These are phyloP conservation scores for Mus spretus DNA, from an alignment of 2,797 vertebrate species.

Conservation along the genomic window DNA sequence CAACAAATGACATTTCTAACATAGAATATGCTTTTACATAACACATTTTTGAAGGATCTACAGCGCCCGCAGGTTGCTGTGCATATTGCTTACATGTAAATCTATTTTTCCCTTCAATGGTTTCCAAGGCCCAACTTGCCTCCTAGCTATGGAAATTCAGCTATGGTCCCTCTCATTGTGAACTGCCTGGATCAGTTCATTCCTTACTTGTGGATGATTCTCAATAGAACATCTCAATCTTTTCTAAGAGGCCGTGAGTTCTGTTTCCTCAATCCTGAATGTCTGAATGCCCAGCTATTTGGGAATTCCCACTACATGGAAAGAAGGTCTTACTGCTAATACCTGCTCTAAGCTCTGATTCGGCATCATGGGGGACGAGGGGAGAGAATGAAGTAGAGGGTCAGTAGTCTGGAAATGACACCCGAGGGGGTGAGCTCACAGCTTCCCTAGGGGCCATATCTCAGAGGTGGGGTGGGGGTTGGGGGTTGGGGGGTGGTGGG, in stretches of 20 bases:
- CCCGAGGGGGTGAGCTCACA: not conserved
- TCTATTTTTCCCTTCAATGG: not conserved
- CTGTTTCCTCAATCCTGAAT: not conserved
- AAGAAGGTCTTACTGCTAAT: not conserved
- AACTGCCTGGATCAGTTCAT: not conserved
- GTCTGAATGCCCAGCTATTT: not conserved
- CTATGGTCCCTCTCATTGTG: not conserved
- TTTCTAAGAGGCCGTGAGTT: not conserved
- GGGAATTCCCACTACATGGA: not conserved
- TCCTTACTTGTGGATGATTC: not conserved
- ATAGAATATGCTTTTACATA: not conserved
- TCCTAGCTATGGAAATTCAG: not conserved
- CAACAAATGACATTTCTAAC: conserved; percentile 20
- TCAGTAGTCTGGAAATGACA: not conserved
- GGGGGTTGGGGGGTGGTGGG: too few species aligned
- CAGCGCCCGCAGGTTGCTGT: not conserved
- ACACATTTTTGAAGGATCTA: not conserved
- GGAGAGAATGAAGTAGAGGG: not conserved
- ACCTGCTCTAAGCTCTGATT: not conserved
- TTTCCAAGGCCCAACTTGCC: not conserved
- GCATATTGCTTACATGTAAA: rapidly evolving
- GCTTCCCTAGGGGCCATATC: not conserved
- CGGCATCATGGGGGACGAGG: not conserved
- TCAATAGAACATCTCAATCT: not conserved
- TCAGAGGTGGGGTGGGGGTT: not conserved